Evolutionary conservation across 1,140 invertebrate species (phyloP).

Genomic region (Lycorma delicatula): DNA sequence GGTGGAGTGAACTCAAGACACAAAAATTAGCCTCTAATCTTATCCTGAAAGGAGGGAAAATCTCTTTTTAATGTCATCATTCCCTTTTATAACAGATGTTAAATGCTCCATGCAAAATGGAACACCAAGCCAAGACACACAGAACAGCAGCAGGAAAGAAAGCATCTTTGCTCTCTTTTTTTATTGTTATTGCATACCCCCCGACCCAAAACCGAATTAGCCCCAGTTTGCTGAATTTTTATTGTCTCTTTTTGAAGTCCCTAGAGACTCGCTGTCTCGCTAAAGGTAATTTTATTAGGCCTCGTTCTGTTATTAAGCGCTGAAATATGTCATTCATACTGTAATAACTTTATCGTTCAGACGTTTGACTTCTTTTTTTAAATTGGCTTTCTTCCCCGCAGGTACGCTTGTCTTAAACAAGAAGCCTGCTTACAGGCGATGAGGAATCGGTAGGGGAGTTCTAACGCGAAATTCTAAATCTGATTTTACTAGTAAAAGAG

Average conservation of each 20-base stretch:
- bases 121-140: slow-evolving; percentile 1
- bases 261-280: too few species aligned
- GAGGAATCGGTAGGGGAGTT: too few species aligned
- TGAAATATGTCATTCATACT: slow-evolving; percentile 11
- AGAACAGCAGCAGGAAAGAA: background rate
- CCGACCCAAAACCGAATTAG: background rate
- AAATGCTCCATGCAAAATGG: slow-evolving; percentile 20
- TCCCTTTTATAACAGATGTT: slow-evolving; percentile 20
- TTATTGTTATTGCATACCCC: background rate
- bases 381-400: too few species aligned
- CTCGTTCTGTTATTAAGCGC: background rate
- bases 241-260: slow-evolving; percentile 7
- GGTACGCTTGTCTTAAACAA: too few species aligned
- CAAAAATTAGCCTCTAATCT: slow-evolving; percentile 13
- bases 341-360: background rate
- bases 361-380: too few species aligned
- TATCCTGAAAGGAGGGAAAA: slow-evolving; percentile 15
- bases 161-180: background rate
- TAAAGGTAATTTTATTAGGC: slow-evolving; percentile 11
- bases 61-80: slow-evolving; percentile 27
- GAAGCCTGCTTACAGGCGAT: too few species aligned
- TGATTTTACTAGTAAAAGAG: too few species aligned
- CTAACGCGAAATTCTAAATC: too few species aligned
- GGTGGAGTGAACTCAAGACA: too few species aligned
- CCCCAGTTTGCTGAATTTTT: slow-evolving; percentile 12